Evolutionary conservation across 2,797 vertebrate genomes (phyloP).

Genomic region (Falco rusticolus): DNA sequence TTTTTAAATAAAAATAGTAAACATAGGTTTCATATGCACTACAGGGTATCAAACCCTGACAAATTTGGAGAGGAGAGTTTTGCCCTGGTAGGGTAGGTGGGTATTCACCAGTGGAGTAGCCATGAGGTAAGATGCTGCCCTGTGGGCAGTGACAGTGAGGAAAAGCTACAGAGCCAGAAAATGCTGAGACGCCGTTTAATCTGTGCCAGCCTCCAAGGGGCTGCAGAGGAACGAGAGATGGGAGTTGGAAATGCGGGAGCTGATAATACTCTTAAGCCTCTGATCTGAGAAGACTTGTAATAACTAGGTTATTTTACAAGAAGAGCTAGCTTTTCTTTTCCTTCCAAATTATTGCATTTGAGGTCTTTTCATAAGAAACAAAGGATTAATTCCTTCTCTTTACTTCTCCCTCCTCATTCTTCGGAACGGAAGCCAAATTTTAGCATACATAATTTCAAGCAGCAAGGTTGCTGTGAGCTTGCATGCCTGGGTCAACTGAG

Average conservation of each 20-base stretch:
- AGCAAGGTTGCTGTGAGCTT: background rate
- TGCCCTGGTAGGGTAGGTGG: background rate
- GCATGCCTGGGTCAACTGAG: background rate
- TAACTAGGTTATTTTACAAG: background rate
- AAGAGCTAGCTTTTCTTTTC: constrained; percentile 17
- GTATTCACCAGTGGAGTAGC: background rate
- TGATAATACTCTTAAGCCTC: background rate
- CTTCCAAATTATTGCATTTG: constrained; percentile 4
- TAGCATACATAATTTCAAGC: background rate
- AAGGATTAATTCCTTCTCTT: background rate
- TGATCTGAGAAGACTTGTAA: background rate
- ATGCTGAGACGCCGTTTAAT: fast-evolving
- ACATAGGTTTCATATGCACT: background rate
- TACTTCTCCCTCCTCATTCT: background rate
- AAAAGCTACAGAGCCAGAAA: background rate
- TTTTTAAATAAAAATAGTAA: background rate
- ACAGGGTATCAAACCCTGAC: background rate
- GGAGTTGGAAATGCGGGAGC: background rate
- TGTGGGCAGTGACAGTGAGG: background rate
- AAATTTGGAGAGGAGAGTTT: background rate
- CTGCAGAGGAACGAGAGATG: background rate
- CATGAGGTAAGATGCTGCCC: background rate
- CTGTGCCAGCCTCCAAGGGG: background rate
- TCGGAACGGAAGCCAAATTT: constrained; percentile 15
- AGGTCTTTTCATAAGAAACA: background rate